Base-by-base conservation (phyloP, 2,888 invertebrate genomes). In the Oligia fasciuncula region DNA sequence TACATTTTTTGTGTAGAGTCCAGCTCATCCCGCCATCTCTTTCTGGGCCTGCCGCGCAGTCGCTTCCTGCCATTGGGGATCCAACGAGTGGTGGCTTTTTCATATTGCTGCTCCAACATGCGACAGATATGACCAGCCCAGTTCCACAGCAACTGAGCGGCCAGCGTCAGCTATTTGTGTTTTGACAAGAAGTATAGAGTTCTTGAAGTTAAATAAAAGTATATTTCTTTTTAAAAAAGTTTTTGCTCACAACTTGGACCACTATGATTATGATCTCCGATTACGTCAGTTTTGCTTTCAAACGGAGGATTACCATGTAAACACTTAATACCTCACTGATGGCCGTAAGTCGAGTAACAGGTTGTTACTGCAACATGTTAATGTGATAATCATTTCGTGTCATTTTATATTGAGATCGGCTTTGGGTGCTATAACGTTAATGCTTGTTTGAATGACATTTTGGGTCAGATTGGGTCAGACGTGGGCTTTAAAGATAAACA, bases 211-310 rank as follows among this genome's bases (percentile, higher is more conserved):
- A 40, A 40, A 43, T 9, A 43, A 43, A 43, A 9, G 43, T 43
- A 43, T 43, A 9, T 9, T 43, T 43, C 9, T 46, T 46, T 9
- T 46, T 46, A 40, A 9, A 40, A 60, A 51, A 82, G 86, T 80
- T 79, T 0, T 8, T 74, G 67, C 89, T 80, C 57, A 11, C 68
- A 35, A 79, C 80, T 76, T 77, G 35, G 3, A 17, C 70, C 72
- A 35, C 76, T 19, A 75, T 85, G 82, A 89, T 84, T 85, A 86
- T 83, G 85, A 82, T 86, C 81, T 87, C 80, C 80, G 86, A 88
- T 92, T 92, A 92, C 91, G 89, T 91, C 90, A 92, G 81, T 86
- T 88, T 81, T 84, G 85, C 84, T 87, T 88, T 89, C 85, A 90
- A 90, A 91, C 80, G 81, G 86, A 82, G 86, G 92, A 92, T 92